Evolutionary conservation across 1,140 invertebrate species (phyloP).

Genomic region (Hylaeus volcanicus): DNA sequence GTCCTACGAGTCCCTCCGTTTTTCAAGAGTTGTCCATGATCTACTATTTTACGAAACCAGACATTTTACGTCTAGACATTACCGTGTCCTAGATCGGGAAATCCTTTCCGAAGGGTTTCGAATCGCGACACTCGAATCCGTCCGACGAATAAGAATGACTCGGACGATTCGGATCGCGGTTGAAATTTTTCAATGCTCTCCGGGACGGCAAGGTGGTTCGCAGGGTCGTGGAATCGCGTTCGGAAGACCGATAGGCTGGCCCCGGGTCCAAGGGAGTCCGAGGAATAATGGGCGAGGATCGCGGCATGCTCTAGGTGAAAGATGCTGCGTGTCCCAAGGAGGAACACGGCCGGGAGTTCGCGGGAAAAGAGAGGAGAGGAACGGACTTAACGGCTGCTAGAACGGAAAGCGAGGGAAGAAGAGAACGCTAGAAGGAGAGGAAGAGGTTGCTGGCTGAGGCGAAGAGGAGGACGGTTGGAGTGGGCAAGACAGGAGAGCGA

Average conservation of each 20-base stretch:
- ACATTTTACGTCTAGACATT: too few relatives aligned
- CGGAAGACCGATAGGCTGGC: constrained; percentile 31
- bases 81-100: too few relatives aligned
- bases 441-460: constrained; percentile 36
- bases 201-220: neutral
- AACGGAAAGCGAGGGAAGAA: constrained; percentile 38
- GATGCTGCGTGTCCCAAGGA: constrained; percentile 57
- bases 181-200: neutral
- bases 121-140: too few relatives aligned
- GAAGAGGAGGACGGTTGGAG: constrained; percentile 58
- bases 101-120: too few relatives aligned
- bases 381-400: constrained; percentile 9
- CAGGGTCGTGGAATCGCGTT: constrained; percentile 9
- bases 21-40: too few relatives aligned
- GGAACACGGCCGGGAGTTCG: constrained; percentile 19
- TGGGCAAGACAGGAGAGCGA: constrained; percentile 68
- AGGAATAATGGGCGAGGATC: constrained; percentile 63
- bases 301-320: constrained; percentile 57
- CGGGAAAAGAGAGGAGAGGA: constrained; percentile 12
- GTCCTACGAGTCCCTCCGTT: too few relatives aligned
- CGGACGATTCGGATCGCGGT: too few relatives aligned
- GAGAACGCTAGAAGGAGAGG: constrained; percentile 36
- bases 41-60: too few relatives aligned
- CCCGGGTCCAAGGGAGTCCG: constrained; percentile 34
- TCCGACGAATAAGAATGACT: too few relatives aligned